Evolutionary conservation across 1,140 invertebrate species (phyloP), one percentile per base, ranked within the genome.

Genomic region (Portunus trituberculatus): DNA sequence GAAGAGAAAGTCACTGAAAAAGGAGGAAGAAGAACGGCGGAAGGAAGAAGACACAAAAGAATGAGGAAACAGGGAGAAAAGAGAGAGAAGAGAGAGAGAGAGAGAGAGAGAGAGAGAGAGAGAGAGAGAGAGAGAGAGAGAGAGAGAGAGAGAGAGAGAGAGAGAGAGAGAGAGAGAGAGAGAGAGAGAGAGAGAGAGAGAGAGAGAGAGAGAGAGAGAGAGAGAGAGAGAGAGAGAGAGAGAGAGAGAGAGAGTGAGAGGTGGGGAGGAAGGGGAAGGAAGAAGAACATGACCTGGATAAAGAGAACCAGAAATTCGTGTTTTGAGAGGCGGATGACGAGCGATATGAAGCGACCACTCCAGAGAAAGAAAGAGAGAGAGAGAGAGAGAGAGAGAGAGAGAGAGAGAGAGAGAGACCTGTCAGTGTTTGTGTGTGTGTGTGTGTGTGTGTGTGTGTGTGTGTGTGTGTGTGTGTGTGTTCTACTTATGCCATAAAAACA

Each of bases 71-170:
- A 86, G 83, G 25, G 83, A 86, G 83, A 86, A 20, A 86, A 39
- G 32, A 86, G 83, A 84, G 83, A 84, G 83, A 84, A 20, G 31
- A 32, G 31, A 32, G 83, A 32, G 31, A 84, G 83, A 32, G 31
- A 32, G 31, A 32, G 83, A 84, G 83, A 32, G 31, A 32, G 83
- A 84, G 83, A 84, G 83, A 84, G 83, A 32, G 31, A 32, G 31
- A 32, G 31, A 32, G 83, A 84, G 83, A 84, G 83, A 84, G 83
- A 32, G 83, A 84, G 83, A 84, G 83, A 84, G 83, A 84, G 83
- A 32, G 31, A 32, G 31, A 32, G 31, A 32, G 31, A 20, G 20
- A 20, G 31, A 32, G 31, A 32, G 31, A 32, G 83, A 84, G 83
- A 84, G 83, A 84, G 83, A 84, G 83, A 84, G 83, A 84, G 83